phyloP scores from a whole-genome alignment of 64 coral and sea anemone genomes.

The Catalaphyllia jardinei region DNA sequence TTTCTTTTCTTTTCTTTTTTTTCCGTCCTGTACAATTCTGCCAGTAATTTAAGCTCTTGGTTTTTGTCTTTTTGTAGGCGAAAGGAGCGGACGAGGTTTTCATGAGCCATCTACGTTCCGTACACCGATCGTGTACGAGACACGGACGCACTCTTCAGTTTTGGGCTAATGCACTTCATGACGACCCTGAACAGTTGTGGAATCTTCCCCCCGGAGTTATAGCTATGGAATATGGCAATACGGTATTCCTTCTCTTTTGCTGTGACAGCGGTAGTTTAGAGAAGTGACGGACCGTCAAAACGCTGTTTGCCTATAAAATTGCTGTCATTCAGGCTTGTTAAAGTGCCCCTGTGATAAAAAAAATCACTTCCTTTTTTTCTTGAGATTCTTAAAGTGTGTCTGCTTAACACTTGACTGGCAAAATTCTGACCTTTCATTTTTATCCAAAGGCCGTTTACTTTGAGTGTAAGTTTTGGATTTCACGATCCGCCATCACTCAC shows the following conservation, averaged over 20 bases:
- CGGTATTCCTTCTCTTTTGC: slow-evolving; percentile 29
- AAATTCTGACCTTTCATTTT: too few species aligned
- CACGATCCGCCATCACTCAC: too few species aligned
- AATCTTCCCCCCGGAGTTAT: slow-evolving; percentile 80
- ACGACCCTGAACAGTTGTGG: slow-evolving; percentile 61
- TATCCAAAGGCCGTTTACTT: too few species aligned
- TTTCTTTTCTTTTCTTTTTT: background rate
- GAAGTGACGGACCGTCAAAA: too few species aligned
- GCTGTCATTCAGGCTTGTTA: too few species aligned
- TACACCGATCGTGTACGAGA: slow-evolving; percentile 62
- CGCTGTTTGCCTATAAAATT: too few species aligned
- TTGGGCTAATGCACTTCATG: slow-evolving; percentile 91
- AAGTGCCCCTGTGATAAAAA: too few species aligned
- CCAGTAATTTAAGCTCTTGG: background rate
- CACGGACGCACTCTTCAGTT: slow-evolving; percentile 79
- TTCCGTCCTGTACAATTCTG: background rate
- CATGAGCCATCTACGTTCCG: slow-evolving; percentile 54
- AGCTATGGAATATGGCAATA: slow-evolving; percentile 93
- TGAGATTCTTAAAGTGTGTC: too few species aligned
- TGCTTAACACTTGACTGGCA: too few species aligned
- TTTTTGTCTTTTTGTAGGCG: slow-evolving; percentile 23
- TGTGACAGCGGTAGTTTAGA: too few species aligned
- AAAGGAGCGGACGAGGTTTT: slow-evolving; percentile 73
- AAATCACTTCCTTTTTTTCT: too few species aligned
- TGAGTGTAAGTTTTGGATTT: too few species aligned